Percentiles rank a stretch among this genome's conserved stretches.
Conservation (phyloP, 2,113 vertebrate genomes). For the Mobula hypostoma region DNA sequence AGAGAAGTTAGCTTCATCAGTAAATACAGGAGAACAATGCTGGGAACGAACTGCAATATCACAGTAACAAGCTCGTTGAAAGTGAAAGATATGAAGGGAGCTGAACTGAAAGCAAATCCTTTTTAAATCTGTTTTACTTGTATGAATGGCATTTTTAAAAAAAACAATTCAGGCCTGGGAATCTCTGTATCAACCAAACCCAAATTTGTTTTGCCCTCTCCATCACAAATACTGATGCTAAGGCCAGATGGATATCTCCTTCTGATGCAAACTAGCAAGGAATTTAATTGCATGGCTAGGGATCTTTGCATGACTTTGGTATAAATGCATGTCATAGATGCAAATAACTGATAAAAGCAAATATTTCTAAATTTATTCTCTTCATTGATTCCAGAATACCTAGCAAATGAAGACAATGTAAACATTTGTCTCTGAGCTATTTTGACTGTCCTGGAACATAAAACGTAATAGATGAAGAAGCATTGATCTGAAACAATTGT, state of each 20-base stretch:
- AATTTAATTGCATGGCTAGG: too few relatives aligned
- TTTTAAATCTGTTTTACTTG: neutral
- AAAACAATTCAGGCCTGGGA: neutral
- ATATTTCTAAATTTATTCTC: neutral
- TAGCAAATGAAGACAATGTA: neutral
- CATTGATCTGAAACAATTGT: too few relatives aligned
- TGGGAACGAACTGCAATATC: neutral
- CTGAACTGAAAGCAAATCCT: neutral
- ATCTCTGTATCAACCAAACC: neutral
- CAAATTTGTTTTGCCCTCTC: neutral
- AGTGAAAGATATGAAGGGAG: neutral
- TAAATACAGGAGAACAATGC: neutral
- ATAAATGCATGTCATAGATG: neutral
- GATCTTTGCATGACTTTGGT: neutral
- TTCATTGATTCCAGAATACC: slow-evolving; percentile 1
- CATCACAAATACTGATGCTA: neutral
- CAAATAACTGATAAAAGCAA: neutral
- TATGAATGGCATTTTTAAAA: neutral
- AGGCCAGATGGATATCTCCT: neutral
- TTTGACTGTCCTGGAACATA: neutral
- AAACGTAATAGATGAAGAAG: too few relatives aligned
- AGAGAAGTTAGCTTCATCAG: neutral
- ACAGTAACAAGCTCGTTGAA: neutral
- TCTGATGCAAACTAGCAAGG: neutral
- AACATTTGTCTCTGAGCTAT: neutral